These are phyloP conservation scores for Neodon shergylaensis DNA, from an alignment of 2,113 vertebrate genomes.

Conservation along the genomic window DNA sequence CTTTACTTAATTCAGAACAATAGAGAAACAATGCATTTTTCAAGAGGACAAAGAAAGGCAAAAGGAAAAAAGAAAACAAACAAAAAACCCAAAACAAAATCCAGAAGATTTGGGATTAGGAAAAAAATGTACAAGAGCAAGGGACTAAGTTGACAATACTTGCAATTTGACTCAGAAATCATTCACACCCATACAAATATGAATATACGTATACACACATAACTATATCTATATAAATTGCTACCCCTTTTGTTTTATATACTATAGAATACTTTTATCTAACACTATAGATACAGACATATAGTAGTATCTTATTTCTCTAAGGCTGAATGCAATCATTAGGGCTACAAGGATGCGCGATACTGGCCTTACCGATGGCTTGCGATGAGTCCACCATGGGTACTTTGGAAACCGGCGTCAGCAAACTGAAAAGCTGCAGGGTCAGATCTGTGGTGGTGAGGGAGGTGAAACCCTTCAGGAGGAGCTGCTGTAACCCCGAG, in stretches of 20 bases:
- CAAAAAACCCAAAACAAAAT: background rate
- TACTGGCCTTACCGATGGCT: conserved; percentile 90
- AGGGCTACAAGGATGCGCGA: background rate
- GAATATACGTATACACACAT: background rate
- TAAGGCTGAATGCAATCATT: background rate
- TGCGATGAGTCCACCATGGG: conserved; percentile 98
- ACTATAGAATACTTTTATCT: background rate
- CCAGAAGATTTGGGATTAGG: background rate
- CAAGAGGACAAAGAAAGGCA: background rate
- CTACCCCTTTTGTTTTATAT: background rate
- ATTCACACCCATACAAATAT: background rate
- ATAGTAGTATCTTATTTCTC: background rate
- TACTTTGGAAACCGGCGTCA: conserved; percentile 96
- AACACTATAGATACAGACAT: background rate
- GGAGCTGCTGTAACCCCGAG: conserved; percentile 96
- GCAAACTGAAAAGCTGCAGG: conserved; percentile 96
- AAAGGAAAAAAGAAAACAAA: background rate
- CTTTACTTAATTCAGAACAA: conserved; percentile 50
- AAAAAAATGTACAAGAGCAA: background rate
- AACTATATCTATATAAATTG: background rate
- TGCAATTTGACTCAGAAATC: background rate
- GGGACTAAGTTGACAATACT: background rate
- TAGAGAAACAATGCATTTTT: background rate
- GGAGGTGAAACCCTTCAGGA: conserved; percentile 98
- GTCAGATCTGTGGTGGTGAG: conserved; percentile 96